Evolutionary conservation across 2,113 vertebrate genomes (phyloP).

Genomic region (Climacteris rufus): DNA sequence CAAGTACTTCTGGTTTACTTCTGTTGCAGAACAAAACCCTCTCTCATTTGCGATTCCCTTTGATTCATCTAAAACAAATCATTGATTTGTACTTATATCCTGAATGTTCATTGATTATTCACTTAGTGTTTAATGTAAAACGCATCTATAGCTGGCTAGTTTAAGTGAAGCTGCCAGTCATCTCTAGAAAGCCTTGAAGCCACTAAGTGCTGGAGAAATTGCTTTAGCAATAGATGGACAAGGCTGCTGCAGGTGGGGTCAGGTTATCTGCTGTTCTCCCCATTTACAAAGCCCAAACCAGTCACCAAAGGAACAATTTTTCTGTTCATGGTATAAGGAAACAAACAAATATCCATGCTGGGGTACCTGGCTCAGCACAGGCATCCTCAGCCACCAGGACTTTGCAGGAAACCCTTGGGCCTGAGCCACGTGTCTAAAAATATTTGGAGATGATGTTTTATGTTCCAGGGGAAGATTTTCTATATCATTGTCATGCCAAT

Average conservation of each 20-base stretch:
- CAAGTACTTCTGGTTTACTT: background rate
- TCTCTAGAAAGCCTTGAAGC: background rate
- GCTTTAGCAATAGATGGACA: background rate
- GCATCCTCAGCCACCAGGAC: background rate
- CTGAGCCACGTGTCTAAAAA: background rate
- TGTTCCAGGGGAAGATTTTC: background rate
- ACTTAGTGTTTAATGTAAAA: slow-evolving; percentile 34
- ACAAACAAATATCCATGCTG: accelerated
- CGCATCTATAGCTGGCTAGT: background rate
- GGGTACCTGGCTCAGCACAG: background rate
- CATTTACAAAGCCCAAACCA: background rate
- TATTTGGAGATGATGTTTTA: background rate
- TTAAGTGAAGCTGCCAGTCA: slow-evolving; percentile 34
- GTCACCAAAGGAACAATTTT: background rate
- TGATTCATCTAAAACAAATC: slow-evolving; percentile 44
- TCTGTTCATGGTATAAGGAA: background rate
- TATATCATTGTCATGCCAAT: accelerated
- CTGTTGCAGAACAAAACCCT: background rate
- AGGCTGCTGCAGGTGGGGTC: background rate
- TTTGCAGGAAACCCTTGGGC: background rate
- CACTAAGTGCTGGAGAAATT: background rate
- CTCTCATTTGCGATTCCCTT: background rate
- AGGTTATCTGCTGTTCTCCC: background rate
- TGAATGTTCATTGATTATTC: slow-evolving; percentile 46
- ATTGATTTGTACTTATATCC: slow-evolving; percentile 44